Percentiles rank a stretch among this genome's conserved stretches.
Evolutionary conservation across 1,140 invertebrate genomes (phyloP).

Genomic region (Lethocerus indicus): DNA sequence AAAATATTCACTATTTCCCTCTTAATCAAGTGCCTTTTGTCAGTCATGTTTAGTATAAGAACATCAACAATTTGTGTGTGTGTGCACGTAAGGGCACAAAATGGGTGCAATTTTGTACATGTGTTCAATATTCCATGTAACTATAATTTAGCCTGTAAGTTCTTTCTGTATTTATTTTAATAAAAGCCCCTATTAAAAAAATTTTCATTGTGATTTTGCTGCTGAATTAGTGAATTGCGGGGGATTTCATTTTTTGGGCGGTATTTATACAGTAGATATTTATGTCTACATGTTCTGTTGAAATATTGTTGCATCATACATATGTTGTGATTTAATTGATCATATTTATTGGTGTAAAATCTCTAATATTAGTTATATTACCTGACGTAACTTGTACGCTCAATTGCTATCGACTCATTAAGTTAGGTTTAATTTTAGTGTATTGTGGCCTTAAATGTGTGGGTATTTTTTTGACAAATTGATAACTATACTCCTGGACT

Average conservation of each 20-base stretch:
- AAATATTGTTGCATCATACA: conserved; percentile 3
- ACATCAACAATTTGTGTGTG: conserved; percentile 3
- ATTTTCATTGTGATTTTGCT: conserved; percentile 9
- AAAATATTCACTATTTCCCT: background rate
- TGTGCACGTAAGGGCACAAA: conserved; percentile 8
- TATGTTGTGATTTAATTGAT: conserved; percentile 10
- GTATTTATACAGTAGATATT: too few species aligned
- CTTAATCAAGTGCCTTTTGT: conserved; percentile 10
- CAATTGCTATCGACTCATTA: conserved; percentile 11
- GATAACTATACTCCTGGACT: conserved; percentile 2
- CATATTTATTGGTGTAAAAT: conserved; percentile 6
- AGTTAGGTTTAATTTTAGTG: conserved; percentile 10
- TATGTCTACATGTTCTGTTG: too few species aligned
- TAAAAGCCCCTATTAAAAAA: conserved; percentile 2
- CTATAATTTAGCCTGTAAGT: conserved; percentile 10
- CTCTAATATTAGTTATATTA: conserved; percentile 11
- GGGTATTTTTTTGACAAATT: conserved; percentile 7
- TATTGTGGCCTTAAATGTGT: conserved; percentile 11
- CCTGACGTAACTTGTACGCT: conserved; percentile 8
- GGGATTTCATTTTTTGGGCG: too few species aligned
- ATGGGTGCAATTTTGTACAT: conserved; percentile 12
- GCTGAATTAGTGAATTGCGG: conserved; percentile 7
- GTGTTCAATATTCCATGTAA: conserved; percentile 10
- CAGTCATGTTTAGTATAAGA: conserved; percentile 3
- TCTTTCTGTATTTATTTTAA: conserved; percentile 7